These are phyloP conservation scores for Dendroctonus ponderosae DNA, from an alignment of 1,140 invertebrate genomes.

Conservation along the genomic window DNA sequence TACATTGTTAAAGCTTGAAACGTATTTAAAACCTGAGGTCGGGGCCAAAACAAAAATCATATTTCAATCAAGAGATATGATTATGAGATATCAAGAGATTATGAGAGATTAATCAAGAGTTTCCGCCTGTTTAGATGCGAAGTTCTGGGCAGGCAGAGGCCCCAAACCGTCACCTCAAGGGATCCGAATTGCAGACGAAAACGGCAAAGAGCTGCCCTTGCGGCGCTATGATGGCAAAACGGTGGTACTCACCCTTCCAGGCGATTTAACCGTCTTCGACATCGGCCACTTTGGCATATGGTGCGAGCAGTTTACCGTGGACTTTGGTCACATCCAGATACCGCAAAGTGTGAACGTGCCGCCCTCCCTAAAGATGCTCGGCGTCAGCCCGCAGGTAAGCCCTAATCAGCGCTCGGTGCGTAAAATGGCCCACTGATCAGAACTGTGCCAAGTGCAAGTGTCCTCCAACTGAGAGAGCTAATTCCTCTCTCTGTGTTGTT, in stretches of 20 bases:
- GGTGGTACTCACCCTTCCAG: constrained; percentile 81
- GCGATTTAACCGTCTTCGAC: constrained; percentile 76
- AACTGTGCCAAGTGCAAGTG: constrained; percentile 10
- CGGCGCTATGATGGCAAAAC: constrained; percentile 79
- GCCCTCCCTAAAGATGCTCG: constrained; percentile 88
- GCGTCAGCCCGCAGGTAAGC: constrained; percentile 87
- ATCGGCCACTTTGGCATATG: constrained; percentile 84
- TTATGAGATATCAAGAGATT: no score
- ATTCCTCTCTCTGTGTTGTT: constrained; percentile 44
- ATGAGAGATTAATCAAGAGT: no score
- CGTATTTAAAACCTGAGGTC: no score
- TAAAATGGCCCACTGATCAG: no score
- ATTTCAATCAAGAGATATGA: no score
- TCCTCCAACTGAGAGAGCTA: constrained; percentile 13
- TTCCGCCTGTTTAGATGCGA: constrained; percentile 67
- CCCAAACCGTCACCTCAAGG: constrained; percentile 75
- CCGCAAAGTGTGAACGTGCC: constrained; percentile 75
- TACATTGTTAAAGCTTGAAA: no score
- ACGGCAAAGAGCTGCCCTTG: constrained; percentile 77
- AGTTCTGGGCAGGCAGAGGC: constrained; percentile 86
- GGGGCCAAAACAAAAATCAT: no score
- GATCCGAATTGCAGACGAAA: constrained; percentile 82
- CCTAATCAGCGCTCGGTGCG: background rate
- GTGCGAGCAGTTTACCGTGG: constrained; percentile 85
- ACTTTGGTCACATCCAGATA: constrained; percentile 83